Base-by-base conservation (phyloP, 2,113 vertebrate genomes). In the Mohoua ochrocephala region DNA sequence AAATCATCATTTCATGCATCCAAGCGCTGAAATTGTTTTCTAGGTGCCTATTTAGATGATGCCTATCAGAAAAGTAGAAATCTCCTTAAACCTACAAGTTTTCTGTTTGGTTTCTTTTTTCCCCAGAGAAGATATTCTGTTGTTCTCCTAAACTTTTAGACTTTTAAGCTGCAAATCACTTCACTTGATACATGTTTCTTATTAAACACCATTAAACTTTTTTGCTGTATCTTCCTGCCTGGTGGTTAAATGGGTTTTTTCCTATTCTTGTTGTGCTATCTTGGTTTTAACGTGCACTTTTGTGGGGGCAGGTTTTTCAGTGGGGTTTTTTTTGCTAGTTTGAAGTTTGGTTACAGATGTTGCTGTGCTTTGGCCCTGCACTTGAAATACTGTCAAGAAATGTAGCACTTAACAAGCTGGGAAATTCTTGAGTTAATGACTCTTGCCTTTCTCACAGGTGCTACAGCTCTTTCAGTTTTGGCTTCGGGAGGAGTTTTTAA, bases 401-500 rank as follows among this genome's bases (percentile, higher is more conserved):
- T 8, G 41, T 14, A 47, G 31, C 19, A 8, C 39, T 91, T 65
- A 67, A 80, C 56, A 60, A 93, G 68, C 59, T 70, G 95, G 96
- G 94, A 93, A 93, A 94, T 96, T 96, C 82, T 91, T 45, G 87
- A 65, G 21, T n/a, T 88, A 80, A 68, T 76, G 68, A 53, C 70
- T 1, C 21, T 41, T 44, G 75, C 87, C 75, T 77, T 93, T 91
- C 84, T 85, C 67, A 20, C 90, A 94, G 95, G 89, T 96, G 94
- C 70, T 73, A 8, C 18, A 39, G 2, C 71, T 41, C 47, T 49
- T 76, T 87, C 61, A 14, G 39, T 90, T 87, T 77, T 89, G 95
- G 93, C 91, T 90, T 83, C 6, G 0, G 21, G 81, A 87, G 20
- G 42, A 15, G 56, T 39, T 96, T 91, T 80, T 91, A 85, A 83